A percentile compares a stretch with the other conserved stretches of the same genome.
Conservation (phyloP, 1,140 invertebrate species). For the Orius insidiosus region DNA sequence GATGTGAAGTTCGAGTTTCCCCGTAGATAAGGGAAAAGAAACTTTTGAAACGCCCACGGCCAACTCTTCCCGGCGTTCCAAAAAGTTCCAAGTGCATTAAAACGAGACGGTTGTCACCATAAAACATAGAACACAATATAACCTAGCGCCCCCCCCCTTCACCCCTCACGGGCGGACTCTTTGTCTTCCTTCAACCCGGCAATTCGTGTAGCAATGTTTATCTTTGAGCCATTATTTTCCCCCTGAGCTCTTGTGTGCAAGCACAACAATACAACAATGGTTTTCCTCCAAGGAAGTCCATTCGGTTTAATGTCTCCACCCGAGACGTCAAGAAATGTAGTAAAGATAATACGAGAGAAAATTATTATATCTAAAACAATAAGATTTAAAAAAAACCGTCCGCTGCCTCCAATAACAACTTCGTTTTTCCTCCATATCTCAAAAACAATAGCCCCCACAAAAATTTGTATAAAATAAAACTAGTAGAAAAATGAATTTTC, state of each 20-base stretch:
- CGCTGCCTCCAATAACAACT: too few relatives aligned
- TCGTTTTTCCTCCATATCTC: too few relatives aligned
- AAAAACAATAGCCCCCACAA: too few relatives aligned
- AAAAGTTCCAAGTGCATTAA: constrained; percentile 8
- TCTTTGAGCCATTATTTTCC: constrained; percentile 15
- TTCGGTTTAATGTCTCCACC: constrained; percentile 11
- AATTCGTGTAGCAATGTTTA: constrained; percentile 14
- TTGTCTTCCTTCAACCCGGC: too few relatives aligned
- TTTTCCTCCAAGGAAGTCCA: constrained; percentile 12
- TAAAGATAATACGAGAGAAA: too few relatives aligned
- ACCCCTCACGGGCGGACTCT: background rate
- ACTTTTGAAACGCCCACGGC: too few relatives aligned
- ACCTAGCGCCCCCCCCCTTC: background rate
- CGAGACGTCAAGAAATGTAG: background rate
- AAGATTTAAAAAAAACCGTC: too few relatives aligned
- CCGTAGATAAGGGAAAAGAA: constrained; percentile 6
- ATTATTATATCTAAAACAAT: too few relatives aligned
- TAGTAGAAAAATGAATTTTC: too few relatives aligned
- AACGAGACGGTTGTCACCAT: constrained; percentile 10
- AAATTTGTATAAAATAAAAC: too few relatives aligned
- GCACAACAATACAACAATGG: constrained; percentile 14
- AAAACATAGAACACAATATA: constrained; percentile 11
- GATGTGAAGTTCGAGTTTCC: too few relatives aligned
- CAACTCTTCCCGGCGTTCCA: too few relatives aligned
- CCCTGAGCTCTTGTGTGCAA: background rate